Percentiles rank a stretch among this genome's conserved stretches.
Conservation (phyloP, 2,888 invertebrate genomes). For the Gortyna flavago region DNA sequence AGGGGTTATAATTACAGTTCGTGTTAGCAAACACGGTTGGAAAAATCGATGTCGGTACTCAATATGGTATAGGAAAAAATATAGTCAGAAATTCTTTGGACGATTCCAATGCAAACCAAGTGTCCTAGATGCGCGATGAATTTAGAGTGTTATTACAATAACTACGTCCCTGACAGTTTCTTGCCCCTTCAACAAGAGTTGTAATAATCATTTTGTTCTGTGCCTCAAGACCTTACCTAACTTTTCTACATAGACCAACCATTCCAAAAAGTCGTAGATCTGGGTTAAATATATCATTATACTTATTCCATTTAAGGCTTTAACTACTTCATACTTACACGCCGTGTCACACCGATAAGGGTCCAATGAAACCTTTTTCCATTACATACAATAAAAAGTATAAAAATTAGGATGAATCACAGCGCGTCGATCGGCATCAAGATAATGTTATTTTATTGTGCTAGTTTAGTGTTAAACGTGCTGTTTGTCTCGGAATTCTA, state of each 20-base stretch:
- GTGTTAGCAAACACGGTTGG: not conserved
- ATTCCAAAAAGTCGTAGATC: conserved; percentile 5
- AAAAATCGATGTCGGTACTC: not conserved
- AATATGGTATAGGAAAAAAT: not conserved
- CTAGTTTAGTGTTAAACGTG: conserved; percentile 74
- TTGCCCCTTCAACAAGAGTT: not conserved
- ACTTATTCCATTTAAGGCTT: conserved; percentile 21
- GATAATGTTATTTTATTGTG: conserved; percentile 76
- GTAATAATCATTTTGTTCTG: not conserved
- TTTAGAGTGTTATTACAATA: not conserved
- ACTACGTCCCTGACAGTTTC: not conserved
- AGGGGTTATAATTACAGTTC: not conserved
- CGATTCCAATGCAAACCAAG: not conserved
- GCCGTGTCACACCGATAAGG: conserved; percentile 32
- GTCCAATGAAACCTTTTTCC: conserved; percentile 22
- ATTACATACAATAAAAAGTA: conserved; percentile 46
- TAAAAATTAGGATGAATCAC: conserved; percentile 57
- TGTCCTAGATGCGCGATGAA: not conserved
- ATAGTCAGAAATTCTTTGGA: not conserved
- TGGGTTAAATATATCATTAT: conserved; percentile 37
- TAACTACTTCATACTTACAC: conserved; percentile 32
- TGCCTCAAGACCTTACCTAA: not conserved
- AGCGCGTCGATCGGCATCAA: conserved; percentile 52
- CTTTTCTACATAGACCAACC: not conserved
- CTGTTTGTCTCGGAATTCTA: conserved; percentile 69